A percentile compares a stretch with the other conserved stretches of the same genome.
Evolutionary conservation across 2,113 vertebrate species (phyloP).

Genomic region (Hypocryptadius cinnamomeus): DNA sequence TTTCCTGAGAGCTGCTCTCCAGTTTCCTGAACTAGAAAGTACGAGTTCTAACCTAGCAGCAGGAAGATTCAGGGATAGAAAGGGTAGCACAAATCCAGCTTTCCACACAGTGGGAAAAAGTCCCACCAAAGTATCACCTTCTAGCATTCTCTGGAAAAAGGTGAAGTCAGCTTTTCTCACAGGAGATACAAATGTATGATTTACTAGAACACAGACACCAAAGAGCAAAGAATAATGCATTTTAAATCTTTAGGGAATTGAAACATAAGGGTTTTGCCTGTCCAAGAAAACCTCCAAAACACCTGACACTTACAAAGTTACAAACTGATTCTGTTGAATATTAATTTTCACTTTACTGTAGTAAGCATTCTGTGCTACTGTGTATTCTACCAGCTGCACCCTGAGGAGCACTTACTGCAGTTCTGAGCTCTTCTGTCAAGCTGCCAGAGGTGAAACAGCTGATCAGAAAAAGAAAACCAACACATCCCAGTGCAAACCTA

Average conservation of each 20-base stretch:
- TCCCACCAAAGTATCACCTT: background rate
- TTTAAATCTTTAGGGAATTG: background rate
- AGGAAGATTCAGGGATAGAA: background rate
- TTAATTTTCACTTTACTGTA: background rate
- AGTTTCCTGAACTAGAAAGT: background rate
- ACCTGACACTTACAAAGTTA: background rate
- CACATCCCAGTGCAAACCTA: background rate
- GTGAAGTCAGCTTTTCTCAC: background rate
- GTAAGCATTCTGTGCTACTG: background rate
- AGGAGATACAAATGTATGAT: background rate
- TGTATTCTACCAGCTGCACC: background rate
- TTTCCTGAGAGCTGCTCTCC: background rate
- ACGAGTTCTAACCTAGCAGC: background rate
- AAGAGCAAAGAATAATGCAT: background rate
- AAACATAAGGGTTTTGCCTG: background rate
- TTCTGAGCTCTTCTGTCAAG: background rate
- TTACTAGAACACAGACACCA: background rate
- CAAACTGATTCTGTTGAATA: background rate
- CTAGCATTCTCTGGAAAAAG: background rate
- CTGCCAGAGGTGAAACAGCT: background rate
- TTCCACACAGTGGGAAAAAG: background rate
- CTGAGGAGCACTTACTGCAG: background rate
- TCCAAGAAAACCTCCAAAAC: background rate
- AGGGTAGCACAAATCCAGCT: background rate
- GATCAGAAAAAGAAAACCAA: background rate